Conservation (phyloP, 2,888 invertebrate species). For the Dasysyrphus tricinctus region DNA sequence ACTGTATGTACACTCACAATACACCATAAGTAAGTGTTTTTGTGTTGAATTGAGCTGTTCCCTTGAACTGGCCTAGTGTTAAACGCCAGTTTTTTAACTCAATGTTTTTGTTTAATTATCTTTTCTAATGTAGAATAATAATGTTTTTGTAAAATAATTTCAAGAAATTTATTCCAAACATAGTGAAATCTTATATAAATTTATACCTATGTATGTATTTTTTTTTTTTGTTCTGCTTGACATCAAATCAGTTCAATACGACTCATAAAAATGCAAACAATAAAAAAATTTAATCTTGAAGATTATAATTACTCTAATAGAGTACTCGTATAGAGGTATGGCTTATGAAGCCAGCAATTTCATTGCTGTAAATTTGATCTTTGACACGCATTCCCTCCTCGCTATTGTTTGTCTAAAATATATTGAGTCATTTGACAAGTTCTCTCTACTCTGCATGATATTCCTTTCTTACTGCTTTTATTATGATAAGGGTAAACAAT, state of each 20-base stretch:
- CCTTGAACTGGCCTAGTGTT: slow-evolving; percentile 69
- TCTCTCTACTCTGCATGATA: slow-evolving; percentile 7
- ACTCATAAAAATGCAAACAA: slow-evolving; percentile 39
- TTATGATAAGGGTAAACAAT: slow-evolving; percentile 56
- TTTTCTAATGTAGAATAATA: slow-evolving; percentile 34
- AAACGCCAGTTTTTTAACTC: slow-evolving; percentile 40
- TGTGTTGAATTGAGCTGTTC: slow-evolving; percentile 52
- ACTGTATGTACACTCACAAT: slow-evolving; percentile 32
- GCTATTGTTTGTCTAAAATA: slow-evolving; percentile 45
- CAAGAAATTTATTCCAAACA: slow-evolving; percentile 6
- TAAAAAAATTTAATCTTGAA: slow-evolving; percentile 29
- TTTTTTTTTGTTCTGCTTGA: slow-evolving; percentile 42
- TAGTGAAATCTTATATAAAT: slow-evolving; percentile 8
- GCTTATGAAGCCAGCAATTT: slow-evolving; percentile 24
- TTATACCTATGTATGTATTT: neutral
- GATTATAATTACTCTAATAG: slow-evolving; percentile 44
- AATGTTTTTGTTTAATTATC: slow-evolving; percentile 50
- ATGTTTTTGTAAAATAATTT: slow-evolving; percentile 13
- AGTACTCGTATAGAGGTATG: neutral
- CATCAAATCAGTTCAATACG: slow-evolving; percentile 37
- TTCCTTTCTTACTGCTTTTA: slow-evolving; percentile 31
- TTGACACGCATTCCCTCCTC: slow-evolving; percentile 78
- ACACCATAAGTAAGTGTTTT: slow-evolving; percentile 20
- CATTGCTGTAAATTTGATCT: slow-evolving; percentile 80
- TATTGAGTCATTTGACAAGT: slow-evolving; percentile 58